Evolutionary conservation across 2,113 vertebrate species (phyloP), one percentile per base, ranked within the genome.

Genomic region (Miniopterus natalensis): DNA sequence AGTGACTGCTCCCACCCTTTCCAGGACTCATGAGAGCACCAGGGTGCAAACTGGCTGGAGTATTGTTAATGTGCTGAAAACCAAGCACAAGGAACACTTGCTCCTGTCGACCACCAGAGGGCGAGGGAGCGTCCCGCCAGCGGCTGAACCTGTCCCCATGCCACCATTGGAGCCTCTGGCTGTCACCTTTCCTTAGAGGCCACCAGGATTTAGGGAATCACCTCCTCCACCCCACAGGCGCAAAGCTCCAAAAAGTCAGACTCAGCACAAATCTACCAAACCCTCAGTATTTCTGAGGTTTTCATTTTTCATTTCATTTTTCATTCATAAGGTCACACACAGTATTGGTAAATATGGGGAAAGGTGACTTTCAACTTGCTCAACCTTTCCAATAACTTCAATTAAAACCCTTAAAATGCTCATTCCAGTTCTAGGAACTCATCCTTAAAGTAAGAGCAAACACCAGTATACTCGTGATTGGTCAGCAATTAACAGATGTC

Each of bases 1-100:
- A 36, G 10, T 9, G 12, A 27, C 10, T 8, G 4, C 36, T 20
- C 23, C 1, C 0, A 3, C 36, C 61, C 49, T n/a, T 12, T 27
- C 47, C 4, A n/a, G 12, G 8, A 45, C 61, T 10, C 18, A 20
- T 27, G 27, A 55, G 29, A 6, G 6, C 53, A n/a, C 25, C 25
- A 15, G 9, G 15, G 71, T 23, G 68, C 68, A 51, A 42, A 40
- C 3, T 0, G 7, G 78, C 89, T 2, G n/a, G 59, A 27, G 47
- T 49, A 8, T 12, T 40, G 29, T 14, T 3, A 20, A 75, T 0
- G 11, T 0, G 0, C 40, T 25, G 42, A 70, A 68, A 18, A 49
- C 63, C 25, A 0, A 23, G 42, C 70, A 7, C 11, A 36, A 14
- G 2, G 4, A 31, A 49, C 6, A 0, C 14, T 18, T 63, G 36